A percentile compares a stretch with the other conserved stretches of the same genome.
Evolutionary conservation across 1,140 invertebrate genomes (phyloP).

Genomic region (Dysdera silvatica): DNA sequence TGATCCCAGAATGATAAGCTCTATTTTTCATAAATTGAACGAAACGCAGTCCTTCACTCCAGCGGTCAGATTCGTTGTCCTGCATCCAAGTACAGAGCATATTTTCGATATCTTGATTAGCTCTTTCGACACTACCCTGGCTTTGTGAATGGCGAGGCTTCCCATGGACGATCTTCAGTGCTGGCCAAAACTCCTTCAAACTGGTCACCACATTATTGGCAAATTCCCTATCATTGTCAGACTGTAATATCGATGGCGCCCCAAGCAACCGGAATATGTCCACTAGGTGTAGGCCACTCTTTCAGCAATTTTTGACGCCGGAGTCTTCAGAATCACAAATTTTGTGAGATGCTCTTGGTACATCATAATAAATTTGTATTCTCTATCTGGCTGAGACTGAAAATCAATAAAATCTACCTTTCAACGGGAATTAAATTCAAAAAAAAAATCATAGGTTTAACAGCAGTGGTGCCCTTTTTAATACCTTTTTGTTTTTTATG

Average conservation of each 20-base stretch:
- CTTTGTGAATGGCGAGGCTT: conserved; percentile 12
- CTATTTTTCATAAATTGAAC: conserved; percentile 17
- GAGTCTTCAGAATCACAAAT: conserved; percentile 42
- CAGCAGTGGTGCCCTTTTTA: conserved; percentile 1
- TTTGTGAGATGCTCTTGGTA: conserved; percentile 49
- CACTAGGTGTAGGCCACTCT: conserved; percentile 42
- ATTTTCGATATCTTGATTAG: conserved; percentile 19
- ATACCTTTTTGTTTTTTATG: conserved; percentile 2
- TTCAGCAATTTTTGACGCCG: conserved; percentile 40
- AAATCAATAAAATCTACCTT: conserved; percentile 46
- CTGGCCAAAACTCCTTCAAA: conserved; percentile 8
- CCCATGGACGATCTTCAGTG: conserved; percentile 10
- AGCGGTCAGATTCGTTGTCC: neutral
- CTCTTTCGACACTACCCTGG: conserved; percentile 13
- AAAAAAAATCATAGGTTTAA: conserved; percentile 5
- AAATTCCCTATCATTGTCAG: conserved; percentile 33
- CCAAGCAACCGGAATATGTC: conserved; percentile 44
- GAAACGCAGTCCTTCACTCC: conserved; percentile 1
- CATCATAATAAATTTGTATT: conserved; percentile 44
- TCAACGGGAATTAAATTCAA: no score
- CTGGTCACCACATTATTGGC: conserved; percentile 9
- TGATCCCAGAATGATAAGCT: conserved; percentile 16
- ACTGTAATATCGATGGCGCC: conserved; percentile 41
- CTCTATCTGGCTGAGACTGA: conserved; percentile 42
- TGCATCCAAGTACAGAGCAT: conserved; percentile 10